Evolutionary conservation across 1,140 invertebrate species (phyloP), one percentile per base, ranked within the genome.

Genomic region (Myzus persicae): DNA sequence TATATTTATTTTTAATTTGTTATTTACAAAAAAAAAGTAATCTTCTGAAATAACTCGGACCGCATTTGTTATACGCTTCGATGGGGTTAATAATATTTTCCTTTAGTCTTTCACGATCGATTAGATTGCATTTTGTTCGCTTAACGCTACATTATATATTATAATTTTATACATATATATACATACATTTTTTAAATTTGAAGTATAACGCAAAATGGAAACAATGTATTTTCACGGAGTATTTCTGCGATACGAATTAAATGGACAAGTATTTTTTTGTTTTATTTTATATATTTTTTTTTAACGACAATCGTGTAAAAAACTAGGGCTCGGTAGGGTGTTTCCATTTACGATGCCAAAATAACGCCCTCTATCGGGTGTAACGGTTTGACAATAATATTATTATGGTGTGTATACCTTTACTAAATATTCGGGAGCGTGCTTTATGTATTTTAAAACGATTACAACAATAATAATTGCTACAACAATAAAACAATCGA

Each of bases 81-180:
- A 93, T 84, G 67, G 91, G 76, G 91, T 93, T 93, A 9, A 90
- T 88, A 87, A 46, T 87, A 87, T 44, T 90, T 51, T 51, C 91
- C 81, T 93, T 85, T 93, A 93, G 91, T 84, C 91, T 46, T 81
- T 84, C 91, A 93, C 76, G 91, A 82, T 84, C 91, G 91, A 93
- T 93, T 93, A 93, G 91, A 93, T 93, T 93, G 91, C 91, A 93
- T 93, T 93, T 93, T 93, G 91, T 85, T 93, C 46, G 91, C 91
- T 93, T 93, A 93, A 93, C 91, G 91, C 91, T 93, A 85, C 11
- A 93, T 92, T 46, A 46, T 89, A 36, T 48, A 88, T 48, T 48
- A 51, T 87, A 76, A 76, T n/a, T 76, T 18, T 76, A 76, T n/a
- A 76, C 31, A 48, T 90, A 54, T 90, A 42, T 40, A 90, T 90